A percentile compares a stretch with the other conserved stretches of the same genome.
Conservation (phyloP, 2,888 invertebrate species). For the Frankliniella intonsa region DNA sequence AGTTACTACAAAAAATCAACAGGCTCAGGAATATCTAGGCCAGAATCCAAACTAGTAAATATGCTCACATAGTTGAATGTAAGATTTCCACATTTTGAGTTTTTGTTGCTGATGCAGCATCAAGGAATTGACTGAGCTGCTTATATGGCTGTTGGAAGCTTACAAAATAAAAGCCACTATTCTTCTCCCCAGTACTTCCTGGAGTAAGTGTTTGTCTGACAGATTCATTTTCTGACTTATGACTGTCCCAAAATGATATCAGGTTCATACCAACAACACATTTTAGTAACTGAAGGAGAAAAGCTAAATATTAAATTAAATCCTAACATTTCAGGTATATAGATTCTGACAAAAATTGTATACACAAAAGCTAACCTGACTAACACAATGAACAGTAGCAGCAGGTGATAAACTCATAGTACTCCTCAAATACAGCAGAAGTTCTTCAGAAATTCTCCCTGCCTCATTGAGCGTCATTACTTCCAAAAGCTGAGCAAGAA, state of each 20-base stretch:
- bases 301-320: constrained; percentile 22
- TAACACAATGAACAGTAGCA: constrained; percentile 66
- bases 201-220: background rate
- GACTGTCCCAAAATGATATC: constrained; percentile 39
- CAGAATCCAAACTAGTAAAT: constrained; percentile 37
- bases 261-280: constrained; percentile 70
- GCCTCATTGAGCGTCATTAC: constrained; percentile 65
- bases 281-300: constrained; percentile 46
- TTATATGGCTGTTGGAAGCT: constrained; percentile 46
- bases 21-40: no score
- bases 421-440: constrained; percentile 67
- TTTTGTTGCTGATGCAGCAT: constrained; percentile 32
- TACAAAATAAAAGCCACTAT: constrained; percentile 46
- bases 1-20: background rate
- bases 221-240: constrained; percentile 43
- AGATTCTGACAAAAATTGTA: background rate
- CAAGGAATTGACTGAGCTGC: constrained; percentile 39
- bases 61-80: constrained; percentile 28
- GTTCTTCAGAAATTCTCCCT: constrained; percentile 71
- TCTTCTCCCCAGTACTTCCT: background rate
- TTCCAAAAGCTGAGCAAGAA: constrained; percentile 66
- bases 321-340: background rate
- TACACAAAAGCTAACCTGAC: constrained; percentile 46
- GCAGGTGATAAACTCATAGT: constrained; percentile 67
- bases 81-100: constrained; percentile 25